phyloP scores from a whole-genome alignment of 2,888 invertebrate genomes.

The Carterocephalus palaemon region DNA sequence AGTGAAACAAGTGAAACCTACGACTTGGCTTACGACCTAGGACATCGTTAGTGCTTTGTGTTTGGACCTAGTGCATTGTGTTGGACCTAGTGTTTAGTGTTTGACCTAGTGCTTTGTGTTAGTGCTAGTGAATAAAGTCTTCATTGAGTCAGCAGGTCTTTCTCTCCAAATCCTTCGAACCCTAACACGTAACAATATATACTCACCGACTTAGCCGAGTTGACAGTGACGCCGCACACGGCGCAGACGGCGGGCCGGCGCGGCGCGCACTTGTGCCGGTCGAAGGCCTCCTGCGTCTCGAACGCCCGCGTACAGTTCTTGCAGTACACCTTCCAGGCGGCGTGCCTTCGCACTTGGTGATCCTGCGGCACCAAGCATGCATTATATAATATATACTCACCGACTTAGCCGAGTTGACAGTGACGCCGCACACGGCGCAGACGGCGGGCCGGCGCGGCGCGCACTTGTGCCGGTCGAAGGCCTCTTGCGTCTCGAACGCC shows the following conservation, averaged over 20 bases:
- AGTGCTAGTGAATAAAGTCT: too few species aligned
- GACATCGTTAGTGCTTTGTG: too few species aligned
- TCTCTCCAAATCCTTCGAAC: too few species aligned
- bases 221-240: constrained; percentile 28
- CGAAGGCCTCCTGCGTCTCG: constrained; percentile 32
- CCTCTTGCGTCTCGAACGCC: constrained; percentile 36
- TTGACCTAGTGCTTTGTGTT: too few species aligned
- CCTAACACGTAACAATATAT: not conserved
- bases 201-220: constrained; percentile 19
- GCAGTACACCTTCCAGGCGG: constrained; percentile 40
- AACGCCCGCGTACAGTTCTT: constrained; percentile 41
- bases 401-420: constrained; percentile 12
- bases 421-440: constrained; percentile 37
- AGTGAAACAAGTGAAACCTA: too few species aligned
- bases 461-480: constrained; percentile 45
- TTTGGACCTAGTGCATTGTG: too few species aligned
- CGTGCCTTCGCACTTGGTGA: constrained; percentile 49
- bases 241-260: constrained; percentile 35
- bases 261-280: constrained; percentile 43
- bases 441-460: constrained; percentile 22
- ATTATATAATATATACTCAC: constrained; percentile 16
- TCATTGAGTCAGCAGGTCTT: too few species aligned
- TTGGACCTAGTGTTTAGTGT: too few species aligned
- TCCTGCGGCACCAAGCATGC: too few species aligned
- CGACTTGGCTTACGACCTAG: too few species aligned